Base-by-base conservation (phyloP, 2,113 vertebrate species). In the Melanerpes aurifrons region DNA sequence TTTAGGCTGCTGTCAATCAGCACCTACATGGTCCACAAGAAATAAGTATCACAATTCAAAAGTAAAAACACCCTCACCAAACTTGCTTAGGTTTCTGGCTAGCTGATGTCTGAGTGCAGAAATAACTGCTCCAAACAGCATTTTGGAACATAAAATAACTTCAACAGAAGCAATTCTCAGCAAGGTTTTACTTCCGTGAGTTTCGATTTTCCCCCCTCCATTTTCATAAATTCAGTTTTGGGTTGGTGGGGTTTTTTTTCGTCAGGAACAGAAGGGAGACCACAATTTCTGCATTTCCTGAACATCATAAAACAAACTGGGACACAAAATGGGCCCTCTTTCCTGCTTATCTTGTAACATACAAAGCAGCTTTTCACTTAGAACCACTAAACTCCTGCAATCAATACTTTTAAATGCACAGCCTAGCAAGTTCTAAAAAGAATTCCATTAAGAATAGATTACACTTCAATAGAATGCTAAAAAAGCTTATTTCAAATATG, bases 381-480 rank as follows among this genome's bases (percentile, higher is more conserved):
- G 66, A 95, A 83, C 57, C 32, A 22, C 53, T 45, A 2, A 90
- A 77, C 40, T 64, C 12, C 58, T 61, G 48, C 25, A 90, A 92
- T 94, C 92, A 93, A 95, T 94, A 83, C 24, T 81, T 95, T 72
- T 54, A 93, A 96, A 93, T 74, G 50, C 76, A 72, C 12, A 83
- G 37, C 16, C 57, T 48, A 90, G 61, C 64, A 95, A 92, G 32
- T 69, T 94, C 90, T 88, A 96, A 92, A 93, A 93, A 92, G 7
- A 95, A 69, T 74, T 72, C 82, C 89, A 92, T 94, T 95, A 94
- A 78, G 69, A 83, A 86, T 7, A 81, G 57, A 93, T 69, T 83
- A 77, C 1, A 0, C 79, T 87, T 82, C 75, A 87, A 73, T 12
- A 64, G 40, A 81, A 83, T 48, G 58, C 28, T 88, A 81, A 95